Evolutionary conservation across 2,888 invertebrate genomes (phyloP).

Genomic region (Lingula anatina): DNA sequence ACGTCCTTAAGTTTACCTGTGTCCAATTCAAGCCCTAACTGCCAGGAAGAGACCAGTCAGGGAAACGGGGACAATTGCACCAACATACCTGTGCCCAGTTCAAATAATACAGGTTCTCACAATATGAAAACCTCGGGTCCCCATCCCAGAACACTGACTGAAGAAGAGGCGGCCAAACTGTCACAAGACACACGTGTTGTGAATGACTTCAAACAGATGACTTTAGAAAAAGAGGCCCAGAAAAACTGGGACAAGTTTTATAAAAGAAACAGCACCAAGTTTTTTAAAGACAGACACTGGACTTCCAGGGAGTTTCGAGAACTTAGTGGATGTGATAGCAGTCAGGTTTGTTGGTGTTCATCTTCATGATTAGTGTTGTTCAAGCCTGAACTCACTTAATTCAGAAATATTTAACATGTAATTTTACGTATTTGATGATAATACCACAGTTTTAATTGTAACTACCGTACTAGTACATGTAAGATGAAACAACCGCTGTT

Average conservation of each 20-base stretch:
- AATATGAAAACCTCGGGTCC: no score
- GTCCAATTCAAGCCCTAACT: no score
- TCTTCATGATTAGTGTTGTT: neutral
- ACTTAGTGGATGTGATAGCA: slow-evolving; percentile 57
- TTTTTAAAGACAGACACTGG: slow-evolving; percentile 96
- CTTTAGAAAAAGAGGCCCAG: slow-evolving; percentile 76
- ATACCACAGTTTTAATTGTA: no score
- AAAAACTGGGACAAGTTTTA: slow-evolving; percentile 96
- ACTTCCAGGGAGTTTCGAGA: slow-evolving; percentile 90
- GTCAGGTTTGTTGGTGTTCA: neutral
- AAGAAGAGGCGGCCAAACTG: slow-evolving; percentile 62
- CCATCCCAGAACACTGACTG: slow-evolving; percentile 28
- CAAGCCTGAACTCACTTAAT: neutral
- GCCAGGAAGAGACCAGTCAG: no score
- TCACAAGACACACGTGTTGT: slow-evolving; percentile 64
- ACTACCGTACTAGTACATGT: slow-evolving; percentile 5
- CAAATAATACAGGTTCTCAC: no score
- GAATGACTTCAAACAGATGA: slow-evolving; percentile 68
- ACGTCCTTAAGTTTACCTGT: no score
- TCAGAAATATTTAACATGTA: no score
- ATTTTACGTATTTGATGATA: no score
- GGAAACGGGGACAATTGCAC: no score
- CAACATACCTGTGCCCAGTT: no score
- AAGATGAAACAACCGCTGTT: neutral
- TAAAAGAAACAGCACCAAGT: slow-evolving; percentile 85